phyloP scores from a whole-genome alignment of 2,797 vertebrate genomes.

The Numenius phaeopus region DNA sequence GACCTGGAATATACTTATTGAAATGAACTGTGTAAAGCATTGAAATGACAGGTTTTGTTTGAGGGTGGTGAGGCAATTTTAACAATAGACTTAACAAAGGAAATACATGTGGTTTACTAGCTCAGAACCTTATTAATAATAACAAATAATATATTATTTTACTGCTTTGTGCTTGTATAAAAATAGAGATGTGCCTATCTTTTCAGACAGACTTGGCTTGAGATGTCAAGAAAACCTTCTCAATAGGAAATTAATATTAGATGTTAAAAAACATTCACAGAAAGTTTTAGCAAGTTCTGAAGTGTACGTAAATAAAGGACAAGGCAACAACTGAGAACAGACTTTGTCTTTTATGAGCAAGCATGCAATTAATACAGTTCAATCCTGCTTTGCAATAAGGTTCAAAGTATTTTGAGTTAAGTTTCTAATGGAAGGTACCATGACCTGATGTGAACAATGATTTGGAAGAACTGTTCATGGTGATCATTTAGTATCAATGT shows the following conservation, averaged over 20 bases:
- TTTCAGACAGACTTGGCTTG: neutral
- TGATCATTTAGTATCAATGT: neutral
- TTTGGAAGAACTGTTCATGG: neutral
- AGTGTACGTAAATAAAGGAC: neutral
- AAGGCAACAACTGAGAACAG: neutral
- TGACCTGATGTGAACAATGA: neutral
- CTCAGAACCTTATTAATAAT: neutral
- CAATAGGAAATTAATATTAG: neutral
- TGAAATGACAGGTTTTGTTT: slow-evolving; percentile 6
- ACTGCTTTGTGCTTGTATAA: neutral
- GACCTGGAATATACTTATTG: neutral
- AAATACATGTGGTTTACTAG: neutral
- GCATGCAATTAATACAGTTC: neutral
- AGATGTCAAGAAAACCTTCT: neutral
- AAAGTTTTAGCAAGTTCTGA: neutral
- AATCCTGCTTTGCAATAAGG: neutral
- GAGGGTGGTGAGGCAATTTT: neutral
- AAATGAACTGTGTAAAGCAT: neutral
- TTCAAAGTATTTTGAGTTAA: neutral
- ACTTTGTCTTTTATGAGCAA: neutral
- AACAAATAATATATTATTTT: slow-evolving; percentile 14
- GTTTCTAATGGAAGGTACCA: neutral
- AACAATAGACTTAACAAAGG: slow-evolving; percentile 20
- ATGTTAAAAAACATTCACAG: neutral
- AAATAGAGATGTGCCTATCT: neutral